Base-by-base conservation (phyloP, 2,113 vertebrate genomes). In the Chloropsis hardwickii region DNA sequence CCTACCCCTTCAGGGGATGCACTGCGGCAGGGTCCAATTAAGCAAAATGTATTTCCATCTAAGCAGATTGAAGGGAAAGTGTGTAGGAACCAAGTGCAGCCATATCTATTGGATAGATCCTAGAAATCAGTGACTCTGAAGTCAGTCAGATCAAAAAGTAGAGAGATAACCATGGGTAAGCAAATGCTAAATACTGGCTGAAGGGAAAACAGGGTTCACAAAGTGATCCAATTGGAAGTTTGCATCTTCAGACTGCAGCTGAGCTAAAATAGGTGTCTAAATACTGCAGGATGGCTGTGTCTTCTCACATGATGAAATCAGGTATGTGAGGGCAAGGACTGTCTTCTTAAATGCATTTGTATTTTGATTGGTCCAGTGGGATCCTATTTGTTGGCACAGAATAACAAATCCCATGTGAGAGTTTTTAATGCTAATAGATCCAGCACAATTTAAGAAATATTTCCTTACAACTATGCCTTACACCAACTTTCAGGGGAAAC, bases 61-160 rank as follows among this genome's bases (percentile, higher is more conserved):
- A 21, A 71, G 23, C 4, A 79, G 33, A 58, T 35, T 35, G 39
- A 74, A 74, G 9, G 9, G 3, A 10, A 20, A 18, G 1, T 24
- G 11, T n/a, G 22, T 48, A 69, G 28, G 60, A 84, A 81, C 58
- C 14, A 3, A 33, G 3, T n/a, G 23, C 14, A 86, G 14, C 5
- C 6, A 0, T 35, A 37, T 15, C 8, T 57, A 1, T 10, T 5
- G 1, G 17, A 40, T 9, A 25, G 5, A 17, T 58, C 31, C 18
- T 7, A 37, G 44, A 70, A 66, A 66, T n/a, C 11, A 78, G 16
- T 12, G 62, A 33, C 6, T 69, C 22, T 60, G 40, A 54, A 81
- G 9, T 37, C 3, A 50, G 14, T 33, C 50, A 50, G 9, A 7
- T 31, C 22, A 17, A 31, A 20, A 37, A 77, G 40, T 5, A 27